Evolutionary conservation across 2,888 invertebrate genomes (phyloP).

Genomic region (Meta bourneti): DNA sequence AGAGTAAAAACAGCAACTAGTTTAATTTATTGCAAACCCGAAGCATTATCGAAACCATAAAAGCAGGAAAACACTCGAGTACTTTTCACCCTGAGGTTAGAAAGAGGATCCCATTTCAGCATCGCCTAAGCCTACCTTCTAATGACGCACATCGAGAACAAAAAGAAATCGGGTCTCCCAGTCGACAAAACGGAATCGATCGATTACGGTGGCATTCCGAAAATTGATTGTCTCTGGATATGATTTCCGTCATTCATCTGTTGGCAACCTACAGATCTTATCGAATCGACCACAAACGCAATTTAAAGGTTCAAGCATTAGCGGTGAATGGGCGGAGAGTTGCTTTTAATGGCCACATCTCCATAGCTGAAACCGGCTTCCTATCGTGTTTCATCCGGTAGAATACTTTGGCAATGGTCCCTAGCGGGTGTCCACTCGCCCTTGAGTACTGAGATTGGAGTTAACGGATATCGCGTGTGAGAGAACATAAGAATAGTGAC

Average conservation of each 20-base stretch:
- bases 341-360: constrained; percentile 29
- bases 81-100: too few species aligned
- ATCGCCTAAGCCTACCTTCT: too few species aligned
- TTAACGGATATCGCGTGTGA: constrained; percentile 45
- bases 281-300: constrained; percentile 43
- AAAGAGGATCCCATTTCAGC: too few species aligned
- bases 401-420: constrained; percentile 14
- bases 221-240: constrained; percentile 41
- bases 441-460: constrained; percentile 16
- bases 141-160: too few species aligned
- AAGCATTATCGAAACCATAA: too few species aligned
- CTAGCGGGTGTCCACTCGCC: constrained; percentile 33
- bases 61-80: too few species aligned
- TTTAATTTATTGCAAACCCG: too few species aligned
- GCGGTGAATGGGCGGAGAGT: constrained; percentile 41
- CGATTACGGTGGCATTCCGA: constrained; percentile 19
- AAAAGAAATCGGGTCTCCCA: constrained; percentile 4
- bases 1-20: too few species aligned
- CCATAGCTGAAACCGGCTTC: constrained; percentile 27
- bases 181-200: constrained; percentile 9
- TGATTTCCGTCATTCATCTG: constrained; percentile 44
- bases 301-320: constrained; percentile 41
- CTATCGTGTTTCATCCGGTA: constrained; percentile 29
- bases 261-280: constrained; percentile 18
- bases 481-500: not conserved